Evolutionary conservation across 2,113 vertebrate genomes (phyloP), one percentile per base, ranked within the genome.

Genomic region (Tetraodon nigroviridis): DNA sequence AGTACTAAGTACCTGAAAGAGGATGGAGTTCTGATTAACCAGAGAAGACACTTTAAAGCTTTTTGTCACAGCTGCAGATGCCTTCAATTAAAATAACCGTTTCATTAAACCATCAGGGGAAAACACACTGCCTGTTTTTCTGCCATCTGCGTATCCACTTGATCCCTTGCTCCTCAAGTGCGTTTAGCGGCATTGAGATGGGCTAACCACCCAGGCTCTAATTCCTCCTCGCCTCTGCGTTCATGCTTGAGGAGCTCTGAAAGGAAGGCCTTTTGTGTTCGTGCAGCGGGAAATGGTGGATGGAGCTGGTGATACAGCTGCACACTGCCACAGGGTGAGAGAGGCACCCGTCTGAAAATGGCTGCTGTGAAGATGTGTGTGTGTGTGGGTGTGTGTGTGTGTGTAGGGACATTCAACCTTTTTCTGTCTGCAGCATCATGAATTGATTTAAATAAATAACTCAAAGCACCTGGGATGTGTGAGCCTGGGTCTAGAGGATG

Each of bases 181-280:
- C 59, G 58, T 81, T 82, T 73, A 57, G 51, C 8, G 27, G 48
- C 76, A 65, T 87, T 86, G 77, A 86, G 69, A 61, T 49, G 22
- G 46, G 21, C 75, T 67, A 87, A 80, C 81, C 73, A 70, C 64
- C 68, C 85, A 58, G 27, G 4, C 58, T 52, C 57, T 74, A 77
- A 86, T 76, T 56, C 78, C 64, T 76, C 62, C 79, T 75, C 78
- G 58, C 51, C 61, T 66, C 60, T 48, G 44, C 21, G 7, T 70
- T 85, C 75, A 86, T 27, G 66, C 71, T 76, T 57, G 58, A 82
- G 18, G 47, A 51, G 22, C 37, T 73, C 56, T 73, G 53, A 86
- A 84, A 63, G 55, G 42, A 51, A 68, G 15, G 32, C 69, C 51
- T 42, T 82, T 86, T 86, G 75, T 85, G 72, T 72, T 56, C n/a